A percentile compares a stretch with the other conserved stretches of the same genome.
Conservation (phyloP, 2,888 invertebrate species). For the Neria commutata region DNA sequence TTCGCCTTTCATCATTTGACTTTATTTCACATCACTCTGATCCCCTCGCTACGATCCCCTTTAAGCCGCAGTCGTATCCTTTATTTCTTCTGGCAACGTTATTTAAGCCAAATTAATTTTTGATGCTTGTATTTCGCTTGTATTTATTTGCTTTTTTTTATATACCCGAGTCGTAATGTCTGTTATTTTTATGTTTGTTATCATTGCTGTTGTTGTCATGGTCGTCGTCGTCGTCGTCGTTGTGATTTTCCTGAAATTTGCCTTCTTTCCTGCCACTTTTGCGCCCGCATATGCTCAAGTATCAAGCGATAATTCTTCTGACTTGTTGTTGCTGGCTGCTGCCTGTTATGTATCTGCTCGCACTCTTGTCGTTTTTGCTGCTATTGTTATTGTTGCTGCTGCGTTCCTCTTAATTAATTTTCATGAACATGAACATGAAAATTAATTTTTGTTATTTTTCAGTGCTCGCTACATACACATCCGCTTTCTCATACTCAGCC, state of each 20-base stretch:
- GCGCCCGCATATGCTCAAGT: not conserved
- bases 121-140: not conserved
- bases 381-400: too few species aligned
- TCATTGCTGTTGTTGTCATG: not conserved
- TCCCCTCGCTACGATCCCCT: not conserved
- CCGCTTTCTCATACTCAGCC: constrained; percentile 22
- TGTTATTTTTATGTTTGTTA: not conserved
- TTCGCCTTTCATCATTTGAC: too few species aligned
- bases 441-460: constrained; percentile 23
- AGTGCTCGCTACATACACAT: constrained; percentile 23
- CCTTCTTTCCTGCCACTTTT: not conserved
- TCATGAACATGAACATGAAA: constrained; percentile 30
- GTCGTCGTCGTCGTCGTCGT: not conserved
- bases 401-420: constrained; percentile 26
- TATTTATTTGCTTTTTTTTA: not conserved
- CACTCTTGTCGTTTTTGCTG: too few species aligned
- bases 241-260: constrained; percentile 5
- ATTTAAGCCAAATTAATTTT: not conserved
- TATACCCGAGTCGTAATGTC: not conserved
- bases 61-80: not conserved
- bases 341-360: too few species aligned
- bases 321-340: too few species aligned
- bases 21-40: too few species aligned
- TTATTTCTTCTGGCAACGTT: not conserved
- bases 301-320: too few species aligned